Base-by-base conservation (phyloP, 1,140 invertebrate species). In the Hylaeus volcanicus region DNA sequence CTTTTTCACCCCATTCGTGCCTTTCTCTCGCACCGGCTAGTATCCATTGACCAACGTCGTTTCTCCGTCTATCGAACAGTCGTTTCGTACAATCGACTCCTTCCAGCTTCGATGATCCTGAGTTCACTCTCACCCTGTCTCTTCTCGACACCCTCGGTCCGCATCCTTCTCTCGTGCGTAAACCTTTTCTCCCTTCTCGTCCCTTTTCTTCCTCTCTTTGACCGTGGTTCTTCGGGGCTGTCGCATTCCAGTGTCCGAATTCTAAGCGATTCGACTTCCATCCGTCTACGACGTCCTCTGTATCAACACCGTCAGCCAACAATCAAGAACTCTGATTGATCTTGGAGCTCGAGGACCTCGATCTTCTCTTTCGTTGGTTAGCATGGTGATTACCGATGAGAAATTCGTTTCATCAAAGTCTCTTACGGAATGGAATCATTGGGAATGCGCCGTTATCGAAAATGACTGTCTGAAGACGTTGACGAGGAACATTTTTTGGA, bases 291-390 rank as follows among this genome's bases (percentile, higher is more conserved):
- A 83, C 74, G 74, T 80, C 86, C 74, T 79, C 83, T 89, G 79
- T 85, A 90, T 90, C 88, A 91, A 91, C 89, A 92, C 72, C 83
- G 81, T 81, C 83, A 66, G 78, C 79, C 75, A 83, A 92, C 87
- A 92, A 91, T 91, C 89, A 88, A 79, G 83, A 85, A 83, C 86
- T 87, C 75, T 89, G 90, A 91, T 92, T 92, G 92, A 91, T 90
- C 91, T 74, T 81, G 78, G 69, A 53, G 37, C 63, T 74, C 64
- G 73, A 76, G 58, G 60, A 61, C 26, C 14, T 26, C 48, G 37
- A 5, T 72, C 56, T 68, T 8, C 12, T 26, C 48, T 70, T 64
- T 69, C 39, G 14, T 65, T 5, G 26, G 58, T 11, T 12, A 5
- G 53, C 64, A 15, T 45, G 53, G 41, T 55, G 11, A 12, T 70